Percentiles rank a stretch among this genome's conserved stretches.
Conservation (phyloP, 2,113 vertebrate genomes). For the Plecturocebus donacophilus region DNA sequence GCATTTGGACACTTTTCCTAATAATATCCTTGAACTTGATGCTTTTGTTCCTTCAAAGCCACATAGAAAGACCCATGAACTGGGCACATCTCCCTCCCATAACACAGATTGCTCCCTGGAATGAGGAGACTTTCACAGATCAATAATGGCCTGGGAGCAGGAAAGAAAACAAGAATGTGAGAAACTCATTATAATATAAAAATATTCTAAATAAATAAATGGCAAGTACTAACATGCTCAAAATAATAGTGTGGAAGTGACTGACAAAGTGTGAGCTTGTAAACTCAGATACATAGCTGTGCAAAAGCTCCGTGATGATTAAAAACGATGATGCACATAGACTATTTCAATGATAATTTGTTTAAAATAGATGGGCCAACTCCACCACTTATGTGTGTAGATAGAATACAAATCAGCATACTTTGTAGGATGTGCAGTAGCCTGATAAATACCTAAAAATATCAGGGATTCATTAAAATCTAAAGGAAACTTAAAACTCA, state of each 20-base stretch:
- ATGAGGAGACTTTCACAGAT: conserved; percentile 58
- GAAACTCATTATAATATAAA: conserved; percentile 76
- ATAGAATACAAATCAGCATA: conserved; percentile 35
- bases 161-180: conserved; percentile 69
- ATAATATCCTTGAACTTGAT: neutral
- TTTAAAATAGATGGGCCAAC: conserved; percentile 60
- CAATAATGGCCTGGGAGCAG: conserved; percentile 42
- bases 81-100: neutral
- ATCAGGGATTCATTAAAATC: conserved; percentile 17
- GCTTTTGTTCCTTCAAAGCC: neutral
- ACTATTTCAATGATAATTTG: conserved; percentile 27
- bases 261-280: conserved; percentile 78
- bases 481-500: conserved; percentile 14
- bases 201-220: conserved; percentile 80
- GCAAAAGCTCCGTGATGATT: conserved; percentile 62
- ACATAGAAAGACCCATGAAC: neutral
- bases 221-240: conserved; percentile 77
- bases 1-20: neutral
- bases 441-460: conserved; percentile 22
- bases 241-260: conserved; percentile 77
- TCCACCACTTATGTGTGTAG: neutral
- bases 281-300: conserved; percentile 55
- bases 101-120: conserved; percentile 51
- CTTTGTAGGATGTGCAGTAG: neutral
- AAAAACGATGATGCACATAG: conserved; percentile 42